These are phyloP conservation scores for Echinops telfairi DNA, from an alignment of 2,113 vertebrate genomes.

Conservation along the genomic window DNA sequence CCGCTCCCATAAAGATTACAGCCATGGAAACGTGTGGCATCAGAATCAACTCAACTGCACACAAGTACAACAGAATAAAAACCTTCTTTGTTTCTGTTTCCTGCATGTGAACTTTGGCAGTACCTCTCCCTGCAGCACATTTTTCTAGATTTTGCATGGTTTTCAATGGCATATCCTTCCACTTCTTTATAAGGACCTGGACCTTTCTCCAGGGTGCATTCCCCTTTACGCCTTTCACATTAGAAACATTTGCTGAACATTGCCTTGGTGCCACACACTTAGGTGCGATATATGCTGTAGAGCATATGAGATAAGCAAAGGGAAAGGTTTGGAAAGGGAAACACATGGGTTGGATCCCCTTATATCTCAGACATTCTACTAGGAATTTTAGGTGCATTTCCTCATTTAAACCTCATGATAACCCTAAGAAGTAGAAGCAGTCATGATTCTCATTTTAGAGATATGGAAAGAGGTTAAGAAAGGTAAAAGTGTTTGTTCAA, in stretches of 20 bases:
- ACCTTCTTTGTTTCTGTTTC: not conserved
- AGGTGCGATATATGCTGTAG: not conserved
- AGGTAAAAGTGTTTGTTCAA: slow-evolving; percentile 43
- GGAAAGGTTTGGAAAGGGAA: not conserved
- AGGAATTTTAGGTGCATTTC: not conserved
- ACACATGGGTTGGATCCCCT: not conserved
- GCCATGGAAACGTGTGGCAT: not conserved
- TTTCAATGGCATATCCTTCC: not conserved
- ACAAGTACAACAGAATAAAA: not conserved
- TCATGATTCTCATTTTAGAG: not conserved
- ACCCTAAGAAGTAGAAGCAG: not conserved
- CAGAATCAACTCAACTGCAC: not conserved
- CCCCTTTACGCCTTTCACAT: not conserved
- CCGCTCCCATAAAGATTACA: not conserved
- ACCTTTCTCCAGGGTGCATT: slow-evolving; percentile 6
- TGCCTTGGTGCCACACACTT: not conserved
- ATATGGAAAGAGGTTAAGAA: slow-evolving; percentile 6
- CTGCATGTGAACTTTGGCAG: slow-evolving; percentile 16
- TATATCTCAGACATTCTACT: not conserved
- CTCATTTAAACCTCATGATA: slow-evolving; percentile 6
- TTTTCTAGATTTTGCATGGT: slow-evolving; percentile 44
- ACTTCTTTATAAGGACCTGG: slow-evolving; percentile 14
- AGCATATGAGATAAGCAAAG: not conserved
- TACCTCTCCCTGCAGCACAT: not conserved
- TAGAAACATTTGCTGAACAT: slow-evolving; percentile 31